These are phyloP conservation scores for Ecdyonurus torrentis DNA, from an alignment of 2,888 invertebrate genomes.

Conservation along the genomic window DNA sequence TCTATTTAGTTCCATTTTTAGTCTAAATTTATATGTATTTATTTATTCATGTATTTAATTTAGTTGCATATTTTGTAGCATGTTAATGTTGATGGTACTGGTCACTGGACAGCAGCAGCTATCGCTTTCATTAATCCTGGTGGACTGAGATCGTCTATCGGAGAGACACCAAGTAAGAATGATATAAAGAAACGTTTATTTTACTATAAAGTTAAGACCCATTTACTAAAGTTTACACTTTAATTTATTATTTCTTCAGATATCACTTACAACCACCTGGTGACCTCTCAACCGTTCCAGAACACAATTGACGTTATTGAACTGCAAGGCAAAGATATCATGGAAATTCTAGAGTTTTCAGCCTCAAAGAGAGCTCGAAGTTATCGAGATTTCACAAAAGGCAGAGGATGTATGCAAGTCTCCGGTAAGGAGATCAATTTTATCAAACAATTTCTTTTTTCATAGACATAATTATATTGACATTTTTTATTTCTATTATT, in stretches of 20 bases:
- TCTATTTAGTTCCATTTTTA: constrained; percentile 7
- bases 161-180: constrained; percentile 28
- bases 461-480: too few relatives aligned
- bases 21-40: too few relatives aligned
- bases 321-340: constrained; percentile 44
- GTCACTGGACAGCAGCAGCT: constrained; percentile 47
- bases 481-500: too few relatives aligned
- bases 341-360: constrained; percentile 35
- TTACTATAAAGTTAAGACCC: constrained; percentile 14
- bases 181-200: too few relatives aligned
- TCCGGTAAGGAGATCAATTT: constrained; percentile 29
- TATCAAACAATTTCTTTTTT: too few relatives aligned
- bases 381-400: constrained; percentile 15
- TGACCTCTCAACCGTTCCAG: constrained; percentile 56
- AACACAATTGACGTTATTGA: constrained; percentile 55
- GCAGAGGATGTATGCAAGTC: constrained; percentile 38
- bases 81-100: constrained; percentile 29
- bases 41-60: too few relatives aligned
- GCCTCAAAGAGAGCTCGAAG: constrained; percentile 12
- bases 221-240: too few relatives aligned
- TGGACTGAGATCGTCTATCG: constrained; percentile 48
- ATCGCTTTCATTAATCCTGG: constrained; percentile 51
- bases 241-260: constrained; percentile 29
- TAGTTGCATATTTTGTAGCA: constrained; percentile 32
- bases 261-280: constrained; percentile 48